phyloP scores from a whole-genome alignment of 2,113 vertebrate species.

The Phaethon lepturus region DNA sequence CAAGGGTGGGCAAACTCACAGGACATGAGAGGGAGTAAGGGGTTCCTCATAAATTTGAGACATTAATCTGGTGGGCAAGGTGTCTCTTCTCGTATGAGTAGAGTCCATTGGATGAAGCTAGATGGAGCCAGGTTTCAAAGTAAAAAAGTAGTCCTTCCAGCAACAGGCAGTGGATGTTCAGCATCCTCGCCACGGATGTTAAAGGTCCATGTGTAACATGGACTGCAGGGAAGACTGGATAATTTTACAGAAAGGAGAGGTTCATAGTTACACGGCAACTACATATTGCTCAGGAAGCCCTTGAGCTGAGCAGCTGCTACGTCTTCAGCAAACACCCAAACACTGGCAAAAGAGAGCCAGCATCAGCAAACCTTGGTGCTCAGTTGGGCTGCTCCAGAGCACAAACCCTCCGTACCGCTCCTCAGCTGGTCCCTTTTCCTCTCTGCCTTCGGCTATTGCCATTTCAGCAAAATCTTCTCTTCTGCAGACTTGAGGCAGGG shows the following conservation, averaged over 20 bases:
- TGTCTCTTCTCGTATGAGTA: neutral
- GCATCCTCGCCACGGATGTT: neutral
- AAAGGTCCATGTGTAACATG: neutral
- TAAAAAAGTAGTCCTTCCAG: neutral
- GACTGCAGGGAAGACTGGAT: neutral
- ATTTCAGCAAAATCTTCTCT: neutral
- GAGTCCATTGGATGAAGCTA: neutral
- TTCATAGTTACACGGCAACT: neutral
- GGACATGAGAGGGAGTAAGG: neutral
- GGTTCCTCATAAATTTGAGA: neutral
- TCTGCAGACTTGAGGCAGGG: neutral
- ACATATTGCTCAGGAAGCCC: neutral
- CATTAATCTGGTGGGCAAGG: neutral
- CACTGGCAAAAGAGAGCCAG: neutral
- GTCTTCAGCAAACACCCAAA: neutral
- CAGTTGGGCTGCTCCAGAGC: neutral
- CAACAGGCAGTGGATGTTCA: neutral
- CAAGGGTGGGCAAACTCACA: neutral
- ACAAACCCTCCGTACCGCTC: neutral
- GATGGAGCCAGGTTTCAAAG: neutral
- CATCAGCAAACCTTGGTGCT: rapidly evolving
- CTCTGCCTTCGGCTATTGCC: neutral
- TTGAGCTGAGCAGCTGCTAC: rapidly evolving
- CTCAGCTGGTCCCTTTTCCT: neutral
- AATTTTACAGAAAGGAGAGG: neutral